Evolutionary conservation across 2,797 vertebrate genomes (phyloP).

Genomic region (Anolis apletophallus): DNA sequence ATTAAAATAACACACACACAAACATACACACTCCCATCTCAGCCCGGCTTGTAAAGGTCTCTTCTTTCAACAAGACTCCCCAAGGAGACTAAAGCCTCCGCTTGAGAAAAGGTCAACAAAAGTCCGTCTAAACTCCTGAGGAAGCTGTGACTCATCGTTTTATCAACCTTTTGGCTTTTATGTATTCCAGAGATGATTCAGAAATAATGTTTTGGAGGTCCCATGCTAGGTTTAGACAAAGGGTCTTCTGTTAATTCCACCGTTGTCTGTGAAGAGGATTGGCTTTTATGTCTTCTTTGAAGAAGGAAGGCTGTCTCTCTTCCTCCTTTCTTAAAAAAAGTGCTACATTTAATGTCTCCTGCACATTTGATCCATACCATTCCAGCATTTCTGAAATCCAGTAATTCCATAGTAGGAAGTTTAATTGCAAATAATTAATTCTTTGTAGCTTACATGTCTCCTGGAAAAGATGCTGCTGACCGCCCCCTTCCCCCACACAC

Average conservation of each 20-base stretch:
- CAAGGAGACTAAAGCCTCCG: constrained; percentile 55
- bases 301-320: neutral
- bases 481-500: neutral
- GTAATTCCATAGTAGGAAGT: constrained; percentile 32
- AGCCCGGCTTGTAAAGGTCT: constrained; percentile 51
- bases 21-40: constrained; percentile 28
- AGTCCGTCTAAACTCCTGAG: constrained; percentile 45
- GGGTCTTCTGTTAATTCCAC: constrained; percentile 56
- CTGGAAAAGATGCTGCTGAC: neutral
- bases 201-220: constrained; percentile 50
- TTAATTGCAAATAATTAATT: constrained; percentile 18
- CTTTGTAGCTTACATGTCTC: constrained; percentile 25
- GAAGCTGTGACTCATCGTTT: constrained; percentile 51
- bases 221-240: constrained; percentile 60
- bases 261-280: constrained; percentile 53
- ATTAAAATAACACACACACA: constrained; percentile 34
- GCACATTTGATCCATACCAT: constrained; percentile 35
- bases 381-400: constrained; percentile 36
- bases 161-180: constrained; percentile 62
- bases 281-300: constrained; percentile 53
- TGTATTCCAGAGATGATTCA: constrained; percentile 54
- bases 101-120: constrained; percentile 55
- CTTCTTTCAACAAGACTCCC: constrained; percentile 54
- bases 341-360: constrained; percentile 11
- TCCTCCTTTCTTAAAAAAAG: constrained; percentile 33